Base-by-base conservation (phyloP, 2,113 vertebrate genomes). In the Actenoides hombroni region DNA sequence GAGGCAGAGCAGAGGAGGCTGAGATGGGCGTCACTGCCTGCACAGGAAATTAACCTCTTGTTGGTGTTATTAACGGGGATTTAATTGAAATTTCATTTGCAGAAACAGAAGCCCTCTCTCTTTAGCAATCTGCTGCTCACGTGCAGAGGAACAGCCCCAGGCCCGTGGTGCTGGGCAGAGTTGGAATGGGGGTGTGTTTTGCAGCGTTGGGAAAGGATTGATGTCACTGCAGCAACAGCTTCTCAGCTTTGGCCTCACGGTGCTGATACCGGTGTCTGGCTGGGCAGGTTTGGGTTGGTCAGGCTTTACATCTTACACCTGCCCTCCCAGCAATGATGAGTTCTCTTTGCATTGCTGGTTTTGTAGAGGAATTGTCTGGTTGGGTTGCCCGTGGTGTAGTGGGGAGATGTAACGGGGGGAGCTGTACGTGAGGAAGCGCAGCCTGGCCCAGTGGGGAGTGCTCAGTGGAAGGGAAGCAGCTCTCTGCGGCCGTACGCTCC, bases 121-220 rank as follows among this genome's bases (percentile, higher is more conserved):
- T 46, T 46, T 5, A 13, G 29, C 0, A 2, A 11, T 18, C 18
- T 23, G 1, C 39, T 15, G 2, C 40, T 40, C 40, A 40, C 40
- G 20, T 15, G 16, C 11, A 15, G 65, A 21, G 1, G 0, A 2
- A 2, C 4, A 54, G 35, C 33, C n/a, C 3, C 42, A 60, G 74
- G 56, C 29, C 3, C 15, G 0, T 0, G 2, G 23, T 8, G 70
- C 31, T 16, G 15, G 0, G 5, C 19, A 16, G 79, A 19, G 65
- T 6, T 18, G 64, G 44, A 16, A 1, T 1, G 11, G 5, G 5
- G 48, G 14, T 23, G 35, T 26, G 4, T n/a, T 86, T 46, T 51
- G 54, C 53, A 40, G 42, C 3, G 16, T 16, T 78, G 40, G 37
- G 49, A 48, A 71, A 54, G 35, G 13, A 49, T 2, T 15, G 4